A percentile compares a stretch with the other conserved stretches of the same genome.
phyloP scores from a whole-genome alignment of 2,888 invertebrate genomes.

The Drosophila heteroneura region DNA sequence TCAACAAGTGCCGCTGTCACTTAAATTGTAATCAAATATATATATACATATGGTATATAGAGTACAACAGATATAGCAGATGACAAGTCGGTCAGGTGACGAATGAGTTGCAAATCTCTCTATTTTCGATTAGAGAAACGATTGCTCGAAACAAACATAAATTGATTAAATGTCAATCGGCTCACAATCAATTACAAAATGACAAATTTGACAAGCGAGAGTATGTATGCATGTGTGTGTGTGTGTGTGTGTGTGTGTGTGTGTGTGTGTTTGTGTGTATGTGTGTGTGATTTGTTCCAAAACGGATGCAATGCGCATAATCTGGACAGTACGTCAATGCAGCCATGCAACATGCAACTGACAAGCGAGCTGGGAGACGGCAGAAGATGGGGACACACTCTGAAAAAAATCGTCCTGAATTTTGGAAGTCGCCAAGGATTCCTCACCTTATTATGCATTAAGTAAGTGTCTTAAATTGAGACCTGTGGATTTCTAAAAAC shows the following conservation, averaged over 20 bases:
- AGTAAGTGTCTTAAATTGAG: neutral
- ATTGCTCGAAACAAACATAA: slow-evolving; percentile 58
- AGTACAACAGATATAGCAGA: slow-evolving; percentile 19
- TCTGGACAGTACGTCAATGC: slow-evolving; percentile 70
- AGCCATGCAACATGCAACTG: slow-evolving; percentile 25
- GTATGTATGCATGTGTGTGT: slow-evolving; percentile 29
- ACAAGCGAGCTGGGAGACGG: neutral
- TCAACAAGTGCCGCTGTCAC: slow-evolving; percentile 59
- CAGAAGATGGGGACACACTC: neutral
- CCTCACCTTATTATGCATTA: neutral
- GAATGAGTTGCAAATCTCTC: slow-evolving; percentile 22
- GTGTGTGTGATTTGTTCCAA: slow-evolving; percentile 27
- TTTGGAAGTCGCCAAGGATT: neutral
- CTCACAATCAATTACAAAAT: slow-evolving; percentile 76
- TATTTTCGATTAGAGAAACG: slow-evolving; percentile 10
- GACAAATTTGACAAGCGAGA: slow-evolving; percentile 69
- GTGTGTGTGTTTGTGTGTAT: slow-evolving; percentile 15
- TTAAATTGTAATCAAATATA: slow-evolving; percentile 63
- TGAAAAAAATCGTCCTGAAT: neutral
- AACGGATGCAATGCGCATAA: slow-evolving; percentile 64
- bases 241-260: slow-evolving; percentile 16
- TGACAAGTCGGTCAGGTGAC: slow-evolving; percentile 41
- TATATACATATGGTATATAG: neutral
- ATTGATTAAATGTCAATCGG: slow-evolving; percentile 73
- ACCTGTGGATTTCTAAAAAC: no score